Conservation (phyloP, 2,113 vertebrate genomes). For the Benthochromis sp. region DNA sequence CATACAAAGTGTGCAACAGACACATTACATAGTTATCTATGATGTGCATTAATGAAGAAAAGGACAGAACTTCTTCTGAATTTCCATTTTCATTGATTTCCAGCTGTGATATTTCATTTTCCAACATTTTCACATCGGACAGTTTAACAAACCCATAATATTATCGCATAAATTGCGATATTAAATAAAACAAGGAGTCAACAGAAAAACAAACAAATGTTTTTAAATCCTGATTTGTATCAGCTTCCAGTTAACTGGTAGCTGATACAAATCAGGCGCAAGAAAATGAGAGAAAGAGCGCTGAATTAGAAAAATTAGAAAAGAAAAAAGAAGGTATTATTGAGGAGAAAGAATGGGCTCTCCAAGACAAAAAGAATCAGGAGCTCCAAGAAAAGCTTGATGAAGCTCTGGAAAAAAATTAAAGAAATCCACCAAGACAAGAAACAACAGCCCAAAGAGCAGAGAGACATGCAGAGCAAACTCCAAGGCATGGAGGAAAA, state of each 20-base stretch:
- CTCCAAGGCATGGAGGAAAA: background rate
- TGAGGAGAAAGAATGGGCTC: fast-evolving
- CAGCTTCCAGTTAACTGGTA: background rate
- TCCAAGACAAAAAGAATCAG: background rate
- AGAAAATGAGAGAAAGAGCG: too few relatives aligned
- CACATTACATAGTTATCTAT: background rate
- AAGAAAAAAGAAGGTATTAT: background rate
- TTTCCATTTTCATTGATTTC: background rate
- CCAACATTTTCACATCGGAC: background rate
- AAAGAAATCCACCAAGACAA: background rate
- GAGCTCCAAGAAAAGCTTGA: background rate
- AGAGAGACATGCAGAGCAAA: background rate
- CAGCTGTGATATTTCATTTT: background rate
- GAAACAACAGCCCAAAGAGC: background rate
- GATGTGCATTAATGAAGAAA: background rate
- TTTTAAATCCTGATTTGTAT: background rate
- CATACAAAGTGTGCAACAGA: background rate
- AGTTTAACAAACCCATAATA: background rate
- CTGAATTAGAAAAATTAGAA: background rate
- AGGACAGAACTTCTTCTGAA: background rate
- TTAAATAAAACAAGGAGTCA: background rate
- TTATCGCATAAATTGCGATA: background rate
- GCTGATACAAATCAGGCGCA: background rate
- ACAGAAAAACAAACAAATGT: background rate
- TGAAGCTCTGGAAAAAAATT: background rate